Evolutionary conservation across 2,888 invertebrate species (phyloP).

Genomic region (Aporophyla lueneburgensis): DNA sequence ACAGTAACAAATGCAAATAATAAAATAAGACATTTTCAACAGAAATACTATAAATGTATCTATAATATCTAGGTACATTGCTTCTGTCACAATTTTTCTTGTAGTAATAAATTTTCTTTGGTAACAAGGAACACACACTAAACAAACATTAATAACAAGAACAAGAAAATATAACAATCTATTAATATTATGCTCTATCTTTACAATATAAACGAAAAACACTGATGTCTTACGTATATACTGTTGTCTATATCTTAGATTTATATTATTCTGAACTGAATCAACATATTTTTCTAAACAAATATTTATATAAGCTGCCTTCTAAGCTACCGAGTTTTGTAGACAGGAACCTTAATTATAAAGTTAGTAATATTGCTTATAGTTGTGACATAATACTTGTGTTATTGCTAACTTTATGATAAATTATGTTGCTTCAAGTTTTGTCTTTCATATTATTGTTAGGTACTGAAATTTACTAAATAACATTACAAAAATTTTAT

Average conservation of each 20-base stretch:
- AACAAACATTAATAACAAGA: slow-evolving; percentile 88
- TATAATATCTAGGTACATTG: slow-evolving; percentile 76
- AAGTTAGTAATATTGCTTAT: slow-evolving; percentile 56
- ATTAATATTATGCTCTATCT: slow-evolving; percentile 77
- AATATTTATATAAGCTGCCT: slow-evolving; percentile 60
- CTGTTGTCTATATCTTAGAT: slow-evolving; percentile 57
- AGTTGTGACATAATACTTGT: slow-evolving; percentile 54
- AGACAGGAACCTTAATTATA: slow-evolving; percentile 47
- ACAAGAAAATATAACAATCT: slow-evolving; percentile 88
- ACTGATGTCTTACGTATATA: slow-evolving; percentile 78
- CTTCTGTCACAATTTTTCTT: slow-evolving; percentile 74
- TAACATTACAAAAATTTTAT: slow-evolving; percentile 38
- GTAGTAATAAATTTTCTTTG: slow-evolving; percentile 85
- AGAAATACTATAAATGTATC: slow-evolving; percentile 78
- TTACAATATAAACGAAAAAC: slow-evolving; percentile 73
- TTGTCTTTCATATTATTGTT: slow-evolving; percentile 66
- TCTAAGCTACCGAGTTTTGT: slow-evolving; percentile 56
- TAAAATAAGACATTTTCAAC: slow-evolving; percentile 76
- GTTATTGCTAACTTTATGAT: slow-evolving; percentile 49
- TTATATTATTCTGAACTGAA: slow-evolving; percentile 48
- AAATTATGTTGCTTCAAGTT: slow-evolving; percentile 56
- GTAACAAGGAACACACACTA: slow-evolving; percentile 90
- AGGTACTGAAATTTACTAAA: slow-evolving; percentile 54
- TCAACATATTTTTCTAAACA: slow-evolving; percentile 38
- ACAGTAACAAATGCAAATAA: slow-evolving; percentile 84